phyloP scores from a whole-genome alignment of 2,797 vertebrate species.

The Enoplosus armatus region DNA sequence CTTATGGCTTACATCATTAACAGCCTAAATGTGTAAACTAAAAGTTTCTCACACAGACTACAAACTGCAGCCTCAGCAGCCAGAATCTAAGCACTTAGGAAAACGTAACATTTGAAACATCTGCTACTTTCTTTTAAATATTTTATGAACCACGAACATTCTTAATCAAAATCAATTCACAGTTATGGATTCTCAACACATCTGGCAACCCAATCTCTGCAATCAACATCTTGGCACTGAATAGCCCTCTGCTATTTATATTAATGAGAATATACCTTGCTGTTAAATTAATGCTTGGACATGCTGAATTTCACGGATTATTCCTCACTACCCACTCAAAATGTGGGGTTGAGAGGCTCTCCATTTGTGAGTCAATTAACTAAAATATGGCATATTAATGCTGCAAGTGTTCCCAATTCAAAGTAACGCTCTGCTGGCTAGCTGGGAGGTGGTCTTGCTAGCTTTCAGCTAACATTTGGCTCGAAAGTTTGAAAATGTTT shows the following conservation, averaged over 20 bases:
- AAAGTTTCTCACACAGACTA: background rate
- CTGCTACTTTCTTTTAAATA: slow-evolving; percentile 43
- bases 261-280: slow-evolving; percentile 46
- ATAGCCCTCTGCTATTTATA: slow-evolving; percentile 4
- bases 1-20: slow-evolving; percentile 42
- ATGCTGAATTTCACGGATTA: slow-evolving; percentile 39
- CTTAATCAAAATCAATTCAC: slow-evolving; percentile 25
- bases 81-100: background rate
- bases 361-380: slow-evolving; percentile 47
- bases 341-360: slow-evolving; percentile 26
- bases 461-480: background rate
- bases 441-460: background rate
- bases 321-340: slow-evolving; percentile 22
- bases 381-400: slow-evolving; percentile 18
- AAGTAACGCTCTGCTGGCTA: slow-evolving; percentile 1
- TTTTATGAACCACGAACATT: slow-evolving; percentile 42
- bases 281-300: slow-evolving; percentile 24
- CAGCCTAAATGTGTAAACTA: slow-evolving; percentile 17
- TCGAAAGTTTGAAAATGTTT: background rate
- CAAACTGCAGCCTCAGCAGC: slow-evolving; percentile 24
- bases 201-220: slow-evolving; percentile 41
- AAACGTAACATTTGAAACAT: slow-evolving; percentile 30
- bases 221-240: slow-evolving; percentile 42
- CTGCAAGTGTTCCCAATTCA: slow-evolving; percentile 11
- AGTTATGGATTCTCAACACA: slow-evolving; percentile 39